Evolutionary conservation across 2,113 vertebrate species (phyloP).

Genomic region (Rousettus leschenaultii): DNA sequence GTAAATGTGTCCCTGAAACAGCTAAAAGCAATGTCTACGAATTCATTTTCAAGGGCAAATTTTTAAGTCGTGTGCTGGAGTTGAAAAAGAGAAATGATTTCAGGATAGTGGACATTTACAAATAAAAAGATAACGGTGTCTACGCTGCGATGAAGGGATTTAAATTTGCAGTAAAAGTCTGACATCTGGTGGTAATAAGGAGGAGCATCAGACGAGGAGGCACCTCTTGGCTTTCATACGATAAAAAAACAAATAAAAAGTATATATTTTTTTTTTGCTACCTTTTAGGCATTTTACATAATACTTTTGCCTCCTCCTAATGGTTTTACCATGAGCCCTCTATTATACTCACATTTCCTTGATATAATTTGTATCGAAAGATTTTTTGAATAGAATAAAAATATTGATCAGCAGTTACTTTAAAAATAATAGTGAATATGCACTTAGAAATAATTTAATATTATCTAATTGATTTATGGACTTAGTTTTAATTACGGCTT

Average conservation of each 20-base stretch:
- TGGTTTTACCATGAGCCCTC: background rate
- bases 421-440: background rate
- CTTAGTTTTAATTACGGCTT: background rate
- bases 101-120: conserved; percentile 27
- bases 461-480: background rate
- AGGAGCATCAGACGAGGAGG: conserved; percentile 37
- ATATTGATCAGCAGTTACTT: background rate
- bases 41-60: background rate
- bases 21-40: background rate
- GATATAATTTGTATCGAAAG: background rate
- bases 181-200: conserved; percentile 83
- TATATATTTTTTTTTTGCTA: background rate
- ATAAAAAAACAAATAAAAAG: background rate
- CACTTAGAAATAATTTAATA: background rate
- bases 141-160: background rate
- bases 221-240: background rate
- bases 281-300: background rate
- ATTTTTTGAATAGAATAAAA: background rate
- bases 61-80: background rate
- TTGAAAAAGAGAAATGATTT: conserved; percentile 15
- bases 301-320: background rate
- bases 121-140: background rate
- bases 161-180: conserved; percentile 83
- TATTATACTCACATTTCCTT: background rate
- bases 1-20: background rate